These are phyloP conservation scores for Tenthredo notha DNA, from an alignment of 2,888 invertebrate genomes.

Conservation along the genomic window DNA sequence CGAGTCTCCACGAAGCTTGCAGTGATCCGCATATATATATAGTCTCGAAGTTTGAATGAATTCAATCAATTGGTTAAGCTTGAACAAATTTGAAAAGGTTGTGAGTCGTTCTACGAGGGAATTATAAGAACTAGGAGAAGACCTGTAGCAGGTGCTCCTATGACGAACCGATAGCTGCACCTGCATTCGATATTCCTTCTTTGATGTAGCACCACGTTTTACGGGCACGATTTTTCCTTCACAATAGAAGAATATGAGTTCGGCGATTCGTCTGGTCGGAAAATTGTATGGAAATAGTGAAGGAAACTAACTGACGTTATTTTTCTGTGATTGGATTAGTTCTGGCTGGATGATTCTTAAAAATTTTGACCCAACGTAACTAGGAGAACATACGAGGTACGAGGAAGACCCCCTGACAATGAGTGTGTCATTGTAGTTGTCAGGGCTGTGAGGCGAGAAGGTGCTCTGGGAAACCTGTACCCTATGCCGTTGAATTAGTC, in stretches of 20 bases:
- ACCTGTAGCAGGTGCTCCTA: slow-evolving; percentile 5
- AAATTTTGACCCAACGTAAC: slow-evolving; percentile 50
- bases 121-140: slow-evolving; percentile 64
- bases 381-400: slow-evolving; percentile 50
- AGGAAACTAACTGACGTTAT: not conserved
- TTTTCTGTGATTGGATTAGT: slow-evolving; percentile 28
- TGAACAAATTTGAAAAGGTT: slow-evolving; percentile 69
- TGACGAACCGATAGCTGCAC: slow-evolving; percentile 4
- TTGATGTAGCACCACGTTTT: not conserved
- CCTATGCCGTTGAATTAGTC: slow-evolving; percentile 40
- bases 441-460: slow-evolving; percentile 17
- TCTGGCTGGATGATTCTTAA: slow-evolving; percentile 53
- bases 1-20: not conserved
- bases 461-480: slow-evolving; percentile 5
- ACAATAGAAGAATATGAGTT: not conserved
- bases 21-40: not conserved
- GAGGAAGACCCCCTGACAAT: not conserved
- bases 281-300: not conserved
- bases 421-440: slow-evolving; percentile 12
- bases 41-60: not conserved
- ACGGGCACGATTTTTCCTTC: not conserved
- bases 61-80: slow-evolving; percentile 66
- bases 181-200: not conserved
- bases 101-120: slow-evolving; percentile 69
- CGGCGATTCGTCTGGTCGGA: not conserved